Evolutionary conservation across 2,888 invertebrate genomes (phyloP).

Genomic region (Hypolimnas misippus): DNA sequence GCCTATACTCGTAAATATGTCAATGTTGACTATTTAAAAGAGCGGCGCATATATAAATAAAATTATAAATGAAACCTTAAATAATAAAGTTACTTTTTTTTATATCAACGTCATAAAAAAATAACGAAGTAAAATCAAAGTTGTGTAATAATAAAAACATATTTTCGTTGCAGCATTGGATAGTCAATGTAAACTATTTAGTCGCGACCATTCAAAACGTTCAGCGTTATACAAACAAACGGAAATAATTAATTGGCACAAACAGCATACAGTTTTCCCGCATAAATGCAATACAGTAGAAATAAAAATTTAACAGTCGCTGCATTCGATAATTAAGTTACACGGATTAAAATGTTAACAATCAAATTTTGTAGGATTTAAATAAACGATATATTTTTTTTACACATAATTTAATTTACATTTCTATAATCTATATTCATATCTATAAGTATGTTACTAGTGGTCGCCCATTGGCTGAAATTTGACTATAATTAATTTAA

Average conservation of each 20-base stretch:
- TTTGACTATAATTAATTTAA: too few species aligned
- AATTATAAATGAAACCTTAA: too few species aligned
- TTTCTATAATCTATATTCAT: neutral
- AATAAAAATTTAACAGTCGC: neutral
- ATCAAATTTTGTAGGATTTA: neutral
- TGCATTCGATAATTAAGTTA: constrained; percentile 9
- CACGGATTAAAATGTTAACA: constrained; percentile 9
- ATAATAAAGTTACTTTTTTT: too few species aligned
- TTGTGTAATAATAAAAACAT: neutral
- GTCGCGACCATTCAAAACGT: neutral
- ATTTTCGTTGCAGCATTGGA: constrained; percentile 5
- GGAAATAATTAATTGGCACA: constrained; percentile 12
- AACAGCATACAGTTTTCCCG: neutral
- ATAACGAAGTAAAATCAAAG: neutral
- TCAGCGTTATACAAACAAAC: neutral
- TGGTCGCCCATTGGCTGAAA: too few species aligned
- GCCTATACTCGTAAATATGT: too few species aligned
- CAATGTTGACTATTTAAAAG: too few species aligned
- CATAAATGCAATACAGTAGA: constrained; percentile 6
- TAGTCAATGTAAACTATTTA: neutral
- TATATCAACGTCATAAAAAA: neutral
- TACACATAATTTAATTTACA: neutral
- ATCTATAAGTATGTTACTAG: neutral
- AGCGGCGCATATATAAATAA: too few species aligned
- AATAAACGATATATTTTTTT: neutral